Conservation (phyloP, 2,888 invertebrate species). For the Drosophila peninsularis region DNA sequence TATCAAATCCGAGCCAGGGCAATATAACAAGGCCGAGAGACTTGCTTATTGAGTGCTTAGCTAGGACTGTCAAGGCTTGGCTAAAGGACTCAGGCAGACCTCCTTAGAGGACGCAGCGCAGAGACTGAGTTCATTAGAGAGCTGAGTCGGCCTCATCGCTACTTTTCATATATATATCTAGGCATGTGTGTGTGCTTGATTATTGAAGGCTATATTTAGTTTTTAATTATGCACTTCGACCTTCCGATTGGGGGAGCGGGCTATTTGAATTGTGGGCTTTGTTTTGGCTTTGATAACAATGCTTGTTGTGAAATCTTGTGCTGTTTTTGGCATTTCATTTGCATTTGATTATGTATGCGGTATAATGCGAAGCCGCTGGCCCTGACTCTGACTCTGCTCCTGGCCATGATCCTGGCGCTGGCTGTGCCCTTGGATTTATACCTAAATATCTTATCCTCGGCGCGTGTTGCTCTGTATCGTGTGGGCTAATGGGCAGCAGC, state of each 20-base stretch:
- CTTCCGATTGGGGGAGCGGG: conserved; percentile 33
- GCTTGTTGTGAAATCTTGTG: conserved; percentile 25
- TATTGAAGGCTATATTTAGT: conserved; percentile 17
- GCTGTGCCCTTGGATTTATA: conserved; percentile 40
- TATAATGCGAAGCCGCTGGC: conserved; percentile 5
- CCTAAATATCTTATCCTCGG: conserved; percentile 55
- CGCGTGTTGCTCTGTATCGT: conserved; percentile 45
- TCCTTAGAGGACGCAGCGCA: no score
- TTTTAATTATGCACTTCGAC: conserved; percentile 46
- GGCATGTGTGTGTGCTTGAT: neutral
- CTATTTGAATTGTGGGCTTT: conserved; percentile 30
- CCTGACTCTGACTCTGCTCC: neutral
- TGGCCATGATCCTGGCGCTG: conserved; percentile 12
- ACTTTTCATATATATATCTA: neutral
- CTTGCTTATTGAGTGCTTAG: neutral
- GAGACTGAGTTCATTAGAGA: neutral
- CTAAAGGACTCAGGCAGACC: neutral
- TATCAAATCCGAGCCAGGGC: neutral
- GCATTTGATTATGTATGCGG: conserved; percentile 58
- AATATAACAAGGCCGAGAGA: neutral
- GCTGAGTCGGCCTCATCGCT: neutral
- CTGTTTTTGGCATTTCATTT: conserved; percentile 63
- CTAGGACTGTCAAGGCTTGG: neutral
- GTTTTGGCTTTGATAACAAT: conserved; percentile 21
- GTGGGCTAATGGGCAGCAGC: conserved; percentile 32